Conservation (phyloP, 2,888 invertebrate species). For the Cosmopolites sordidus region DNA sequence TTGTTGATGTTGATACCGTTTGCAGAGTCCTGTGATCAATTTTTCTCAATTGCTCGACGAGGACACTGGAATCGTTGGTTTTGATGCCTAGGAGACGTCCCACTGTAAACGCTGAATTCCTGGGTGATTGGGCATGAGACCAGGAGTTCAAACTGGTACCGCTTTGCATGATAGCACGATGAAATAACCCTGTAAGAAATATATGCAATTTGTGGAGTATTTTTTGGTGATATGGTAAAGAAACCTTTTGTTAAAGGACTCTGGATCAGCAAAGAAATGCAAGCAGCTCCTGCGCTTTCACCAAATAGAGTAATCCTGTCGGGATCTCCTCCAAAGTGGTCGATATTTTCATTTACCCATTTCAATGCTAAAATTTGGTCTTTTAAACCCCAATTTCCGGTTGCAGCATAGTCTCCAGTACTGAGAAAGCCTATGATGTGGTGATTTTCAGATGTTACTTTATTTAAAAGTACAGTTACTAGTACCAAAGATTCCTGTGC, state of each 20-base stretch:
- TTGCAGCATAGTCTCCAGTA: constrained; percentile 34
- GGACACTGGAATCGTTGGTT: constrained; percentile 27
- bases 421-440: constrained; percentile 34
- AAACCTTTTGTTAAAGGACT: constrained; percentile 30
- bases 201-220: not conserved
- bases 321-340: constrained; percentile 33
- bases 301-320: constrained; percentile 35
- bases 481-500: constrained; percentile 40
- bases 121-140: constrained; percentile 32
- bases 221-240: too few species aligned
- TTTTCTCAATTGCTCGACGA: constrained; percentile 31
- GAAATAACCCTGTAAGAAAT: constrained; percentile 31
- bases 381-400: constrained; percentile 37
- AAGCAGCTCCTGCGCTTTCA: constrained; percentile 36
- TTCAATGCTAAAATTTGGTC: constrained; percentile 36
- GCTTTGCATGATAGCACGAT: constrained; percentile 35
- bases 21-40: constrained; percentile 30
- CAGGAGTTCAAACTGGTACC: constrained; percentile 35
- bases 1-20: constrained; percentile 16
- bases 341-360: constrained; percentile 35
- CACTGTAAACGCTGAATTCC: constrained; percentile 30
- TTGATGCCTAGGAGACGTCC: constrained; percentile 31
- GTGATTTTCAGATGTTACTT: not conserved
- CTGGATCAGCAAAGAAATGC: constrained; percentile 34
- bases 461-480: too few species aligned